phyloP scores from a whole-genome alignment of 2,888 invertebrate genomes.

The Alcis repandata region DNA sequence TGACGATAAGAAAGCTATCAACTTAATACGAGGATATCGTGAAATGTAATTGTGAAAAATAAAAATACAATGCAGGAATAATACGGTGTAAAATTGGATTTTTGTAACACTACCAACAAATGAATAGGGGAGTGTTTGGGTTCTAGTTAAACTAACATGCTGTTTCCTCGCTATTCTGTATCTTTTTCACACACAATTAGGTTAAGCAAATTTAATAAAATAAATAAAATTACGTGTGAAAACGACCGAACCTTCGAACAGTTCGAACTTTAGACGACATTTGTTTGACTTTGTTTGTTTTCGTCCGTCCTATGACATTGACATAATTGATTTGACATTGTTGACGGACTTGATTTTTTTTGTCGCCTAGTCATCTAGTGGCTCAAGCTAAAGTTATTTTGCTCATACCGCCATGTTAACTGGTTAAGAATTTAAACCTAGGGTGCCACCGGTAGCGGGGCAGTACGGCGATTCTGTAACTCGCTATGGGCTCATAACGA shows the following conservation, averaged over 20 bases:
- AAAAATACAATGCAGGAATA: conserved; percentile 17
- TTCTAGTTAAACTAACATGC: conserved; percentile 35
- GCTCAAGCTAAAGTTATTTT: too few relatives aligned
- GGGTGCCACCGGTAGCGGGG: too few relatives aligned
- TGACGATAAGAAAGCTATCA: conserved; percentile 1
- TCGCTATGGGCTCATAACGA: too few relatives aligned
- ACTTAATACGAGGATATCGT: conserved; percentile 4
- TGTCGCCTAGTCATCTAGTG: too few relatives aligned
- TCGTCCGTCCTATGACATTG: conserved; percentile 1
- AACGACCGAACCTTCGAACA: conserved; percentile 40
- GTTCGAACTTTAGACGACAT: conserved; percentile 46
- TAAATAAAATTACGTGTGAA: conserved; percentile 29
- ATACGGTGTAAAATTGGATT: background rate
- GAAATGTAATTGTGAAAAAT: background rate
- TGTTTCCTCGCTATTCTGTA: conserved; percentile 40
- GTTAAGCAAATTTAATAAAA: conserved; percentile 1
- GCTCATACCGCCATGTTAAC: too few relatives aligned
- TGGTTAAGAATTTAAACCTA: too few relatives aligned
- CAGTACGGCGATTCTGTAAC: too few relatives aligned
- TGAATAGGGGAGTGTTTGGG: conserved; percentile 13
- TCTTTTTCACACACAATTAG: conserved; percentile 2
- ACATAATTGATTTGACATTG: too few relatives aligned
- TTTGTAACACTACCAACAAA: conserved; percentile 15
- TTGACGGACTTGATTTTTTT: too few relatives aligned
- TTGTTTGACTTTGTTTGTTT: conserved; percentile 26